Percentiles rank a stretch among this genome's conserved stretches.
phyloP scores from a whole-genome alignment of 2,888 invertebrate genomes.

The Sinopyrophorus schimmeli region DNA sequence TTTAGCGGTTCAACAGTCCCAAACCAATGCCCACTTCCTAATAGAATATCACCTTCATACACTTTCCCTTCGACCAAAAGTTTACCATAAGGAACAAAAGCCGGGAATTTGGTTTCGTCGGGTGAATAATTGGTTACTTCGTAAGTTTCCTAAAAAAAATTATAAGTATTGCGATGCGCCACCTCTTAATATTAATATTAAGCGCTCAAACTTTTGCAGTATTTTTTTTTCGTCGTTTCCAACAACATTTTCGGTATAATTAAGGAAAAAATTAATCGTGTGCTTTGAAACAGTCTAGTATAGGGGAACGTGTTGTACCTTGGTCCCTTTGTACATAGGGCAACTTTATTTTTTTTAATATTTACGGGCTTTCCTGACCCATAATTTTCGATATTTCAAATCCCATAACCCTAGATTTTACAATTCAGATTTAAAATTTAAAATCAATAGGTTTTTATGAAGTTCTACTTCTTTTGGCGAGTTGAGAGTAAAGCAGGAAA shows the following conservation, averaged over 20 bases:
- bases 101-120: constrained; percentile 18
- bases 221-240: background rate
- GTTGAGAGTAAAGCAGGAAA: too few species aligned
- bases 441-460: too few species aligned
- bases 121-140: constrained; percentile 18
- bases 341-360: too few species aligned
- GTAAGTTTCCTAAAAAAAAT: constrained; percentile 16
- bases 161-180: background rate
- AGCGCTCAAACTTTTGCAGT: background rate
- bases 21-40: constrained; percentile 13
- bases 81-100: constrained; percentile 16
- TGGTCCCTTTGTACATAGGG: too few species aligned
- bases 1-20: constrained; percentile 6
- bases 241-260: background rate
- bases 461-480: too few species aligned
- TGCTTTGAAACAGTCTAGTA: too few species aligned
- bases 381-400: too few species aligned
- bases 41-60: constrained; percentile 8
- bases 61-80: constrained; percentile 11
- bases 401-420: too few species aligned
- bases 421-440: too few species aligned
- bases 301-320: too few species aligned
- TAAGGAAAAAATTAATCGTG: too few species aligned
- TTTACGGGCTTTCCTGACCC: too few species aligned
- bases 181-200: background rate